Percentiles rank a stretch among this genome's conserved stretches.
Conservation (phyloP, 2,113 vertebrate species). For the Tachysurus fulvidraco region DNA sequence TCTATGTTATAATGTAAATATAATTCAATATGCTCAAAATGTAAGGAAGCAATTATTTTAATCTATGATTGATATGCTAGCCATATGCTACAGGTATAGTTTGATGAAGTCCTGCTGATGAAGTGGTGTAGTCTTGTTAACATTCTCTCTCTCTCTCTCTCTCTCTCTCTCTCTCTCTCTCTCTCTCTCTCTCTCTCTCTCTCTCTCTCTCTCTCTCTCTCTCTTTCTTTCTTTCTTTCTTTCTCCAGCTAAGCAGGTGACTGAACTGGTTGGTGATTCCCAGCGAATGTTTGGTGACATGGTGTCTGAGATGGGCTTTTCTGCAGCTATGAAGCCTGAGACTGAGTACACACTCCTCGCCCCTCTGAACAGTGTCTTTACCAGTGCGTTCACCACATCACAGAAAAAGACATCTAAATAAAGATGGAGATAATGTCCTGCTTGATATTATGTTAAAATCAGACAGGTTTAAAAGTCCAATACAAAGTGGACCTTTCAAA, state of each 20-base stretch:
- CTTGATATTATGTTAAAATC: background rate
- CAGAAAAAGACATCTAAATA: background rate
- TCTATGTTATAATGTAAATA: background rate
- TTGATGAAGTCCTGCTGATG: background rate
- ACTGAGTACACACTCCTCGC: conserved; percentile 88
- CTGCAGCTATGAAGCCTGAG: conserved; percentile 77
- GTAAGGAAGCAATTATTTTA: background rate
- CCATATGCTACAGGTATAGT: background rate
- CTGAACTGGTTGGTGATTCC: conserved; percentile 79
- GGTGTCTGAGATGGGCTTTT: conserved; percentile 81
- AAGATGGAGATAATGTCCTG: background rate
- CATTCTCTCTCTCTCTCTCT: background rate
- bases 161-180: conserved; percentile 19
- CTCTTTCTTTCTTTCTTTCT: background rate
- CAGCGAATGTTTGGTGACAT: conserved; percentile 85
- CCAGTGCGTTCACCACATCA: conserved; percentile 71
- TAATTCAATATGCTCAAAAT: background rate
- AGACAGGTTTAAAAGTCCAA: background rate
- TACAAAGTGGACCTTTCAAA: background rate
- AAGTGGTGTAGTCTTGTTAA: background rate
- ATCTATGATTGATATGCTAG: no score
- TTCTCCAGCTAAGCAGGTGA: conserved; percentile 85
- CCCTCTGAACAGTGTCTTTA: conserved; percentile 85
- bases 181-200: conserved; percentile 18
- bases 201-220: background rate